These are phyloP conservation scores for Leptothorax acervorum DNA, from an alignment of 2,888 invertebrate genomes.

Conservation along the genomic window DNA sequence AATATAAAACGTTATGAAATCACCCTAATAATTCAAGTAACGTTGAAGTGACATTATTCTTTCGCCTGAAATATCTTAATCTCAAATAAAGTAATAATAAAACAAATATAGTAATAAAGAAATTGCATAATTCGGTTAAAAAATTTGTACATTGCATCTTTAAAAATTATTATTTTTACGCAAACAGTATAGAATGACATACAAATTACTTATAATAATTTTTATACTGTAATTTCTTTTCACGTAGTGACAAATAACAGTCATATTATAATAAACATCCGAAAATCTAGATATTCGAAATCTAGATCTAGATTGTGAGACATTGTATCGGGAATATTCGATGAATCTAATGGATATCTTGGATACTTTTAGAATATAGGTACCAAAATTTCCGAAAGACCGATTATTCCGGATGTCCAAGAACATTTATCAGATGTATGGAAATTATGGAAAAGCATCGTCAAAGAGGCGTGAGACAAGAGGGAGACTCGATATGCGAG, in stretches of 20 bases:
- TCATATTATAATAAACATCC: not conserved
- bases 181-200: not conserved
- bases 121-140: not conserved
- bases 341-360: not conserved
- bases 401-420: not conserved
- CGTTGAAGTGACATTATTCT: not conserved
- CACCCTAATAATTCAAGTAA: not conserved
- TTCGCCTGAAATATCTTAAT: not conserved
- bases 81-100: no score
- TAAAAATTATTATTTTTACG: not conserved
- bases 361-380: not conserved
- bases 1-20: not conserved
- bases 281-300: not conserved
- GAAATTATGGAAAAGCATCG: not conserved
- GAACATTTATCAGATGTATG: not conserved
- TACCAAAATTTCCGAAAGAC: not conserved
- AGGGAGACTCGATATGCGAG: constrained; percentile 37
- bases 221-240: not conserved
- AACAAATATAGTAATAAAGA: not conserved
- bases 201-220: not conserved
- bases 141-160: not conserved
- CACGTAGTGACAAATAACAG: not conserved
- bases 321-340: not conserved
- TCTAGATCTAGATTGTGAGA: not conserved
- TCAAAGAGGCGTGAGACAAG: constrained; percentile 33